These are phyloP conservation scores for Drosophila erecta DNA, from an alignment of 1,140 invertebrate species.

Conservation along the genomic window DNA sequence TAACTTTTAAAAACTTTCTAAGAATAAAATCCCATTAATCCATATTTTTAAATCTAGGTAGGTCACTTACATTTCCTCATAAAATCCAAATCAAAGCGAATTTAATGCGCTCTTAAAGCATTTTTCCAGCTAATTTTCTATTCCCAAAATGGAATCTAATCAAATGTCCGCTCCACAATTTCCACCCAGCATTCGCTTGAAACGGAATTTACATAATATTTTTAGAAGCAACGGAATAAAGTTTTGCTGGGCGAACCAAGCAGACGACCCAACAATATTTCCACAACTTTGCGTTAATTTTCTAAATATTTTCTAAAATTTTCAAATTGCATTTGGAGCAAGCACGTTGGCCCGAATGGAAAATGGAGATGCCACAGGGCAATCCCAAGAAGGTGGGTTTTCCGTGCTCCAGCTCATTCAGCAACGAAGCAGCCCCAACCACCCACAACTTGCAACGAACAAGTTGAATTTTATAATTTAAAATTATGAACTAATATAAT, in stretches of 20 bases:
- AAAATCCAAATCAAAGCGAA: neutral
- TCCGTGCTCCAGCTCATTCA: conserved; percentile 54
- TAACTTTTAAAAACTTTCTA: neutral
- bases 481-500: conserved; percentile 83
- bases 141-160: conserved; percentile 36
- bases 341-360: neutral
- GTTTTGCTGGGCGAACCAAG: conserved; percentile 27
- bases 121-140: conserved; percentile 25
- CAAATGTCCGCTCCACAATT: conserved; percentile 7
- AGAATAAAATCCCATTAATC: neutral
- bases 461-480: conserved; percentile 75
- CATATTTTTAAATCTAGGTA: neutral
- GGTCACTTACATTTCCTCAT: neutral
- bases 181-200: conserved; percentile 6
- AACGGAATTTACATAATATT: conserved; percentile 74
- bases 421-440: conserved; percentile 6
- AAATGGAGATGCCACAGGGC: conserved; percentile 50
- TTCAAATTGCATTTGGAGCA: conserved; percentile 69
- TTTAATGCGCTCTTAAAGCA: conserved; percentile 19
- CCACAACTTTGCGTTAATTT: conserved; percentile 82
- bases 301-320: conserved; percentile 79
- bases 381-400: conserved; percentile 45
- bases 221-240: conserved; percentile 48
- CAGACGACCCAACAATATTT: conserved; percentile 62
- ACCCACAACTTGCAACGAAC: conserved; percentile 17